Base-by-base conservation (phyloP, 2,888 invertebrate genomes). In the Suillia variegata region DNA sequence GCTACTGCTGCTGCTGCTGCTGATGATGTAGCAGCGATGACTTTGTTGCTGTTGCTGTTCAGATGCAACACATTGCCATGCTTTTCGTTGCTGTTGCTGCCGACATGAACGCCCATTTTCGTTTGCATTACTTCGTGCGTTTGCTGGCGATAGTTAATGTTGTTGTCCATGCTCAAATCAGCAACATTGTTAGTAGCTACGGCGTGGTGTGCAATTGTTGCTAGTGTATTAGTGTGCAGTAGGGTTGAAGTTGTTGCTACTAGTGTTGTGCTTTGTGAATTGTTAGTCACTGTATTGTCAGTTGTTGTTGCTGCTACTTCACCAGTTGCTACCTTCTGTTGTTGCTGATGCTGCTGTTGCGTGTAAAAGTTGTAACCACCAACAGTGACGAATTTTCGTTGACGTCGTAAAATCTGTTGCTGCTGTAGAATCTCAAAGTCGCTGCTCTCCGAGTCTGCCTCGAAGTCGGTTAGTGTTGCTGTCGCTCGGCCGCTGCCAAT, bases 381-480 rank as follows among this genome's bases (percentile, higher is more conserved):
- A n/a, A n/a, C n/a, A n/a, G n/a, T n/a, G n/a, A n/a, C n/a, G 51
- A 45, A 8, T 48, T 53, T 12, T 49, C 67, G 48, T 58, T 59
- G 38, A 5, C 71, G 63, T 54, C 66, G 52, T 61, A 70, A 15
- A n/a, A n/a, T n/a, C n/a, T n/a, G n/a, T n/a, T n/a, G n/a, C 15
- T 74, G 68, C 56, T 74, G 73, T 58, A 71, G 69, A 80, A 84
- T 68, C 82, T 85, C 82, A 60, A 76, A 74, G 63, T 86, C 83
- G 66, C 82, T 82, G 67, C 81, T 82, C 70, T 87, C 87, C 51
- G 86, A 86, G 71, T 87, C 87, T 26, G 87, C 87, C 69, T 87
- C 87, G 72, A 86, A 87, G 67, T 86, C 86, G 56, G 78, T 80
- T 31, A 78, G 67, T 2, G 76, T 76, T 12, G 77, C 70, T 15